A percentile compares a stretch with the other conserved stretches of the same genome.
These are phyloP conservation scores for Neofelis nebulosa DNA, from an alignment of 2,113 vertebrate genomes.

Conservation along the genomic window DNA sequence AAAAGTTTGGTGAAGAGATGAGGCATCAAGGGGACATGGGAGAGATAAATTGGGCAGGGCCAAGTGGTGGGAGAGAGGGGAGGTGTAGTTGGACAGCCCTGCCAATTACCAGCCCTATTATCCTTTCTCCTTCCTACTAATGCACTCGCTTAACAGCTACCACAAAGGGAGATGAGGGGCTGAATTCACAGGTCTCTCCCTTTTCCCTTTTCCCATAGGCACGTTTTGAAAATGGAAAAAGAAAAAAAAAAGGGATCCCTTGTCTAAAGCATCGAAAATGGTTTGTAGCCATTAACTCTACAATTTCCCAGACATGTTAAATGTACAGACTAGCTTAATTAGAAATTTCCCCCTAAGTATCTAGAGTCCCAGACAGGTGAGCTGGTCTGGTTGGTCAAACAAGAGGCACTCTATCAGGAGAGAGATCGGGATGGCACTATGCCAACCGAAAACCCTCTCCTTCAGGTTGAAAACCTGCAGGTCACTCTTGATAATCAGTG, in stretches of 20 bases:
- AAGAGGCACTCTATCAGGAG: conserved; percentile 7
- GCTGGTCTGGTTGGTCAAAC: conserved; percentile 51
- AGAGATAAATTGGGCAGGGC: conserved; percentile 80
- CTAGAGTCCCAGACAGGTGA: conserved; percentile 21
- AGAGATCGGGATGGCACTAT: conserved; percentile 57
- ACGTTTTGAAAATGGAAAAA: conserved; percentile 57
- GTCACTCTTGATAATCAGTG: conserved; percentile 69
- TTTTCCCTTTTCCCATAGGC: conserved; percentile 45
- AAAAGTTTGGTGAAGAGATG: conserved; percentile 78
- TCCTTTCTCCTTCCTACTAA: conserved; percentile 58
- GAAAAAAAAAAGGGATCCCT: conserved; percentile 15
- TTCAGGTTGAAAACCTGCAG: conserved; percentile 75
- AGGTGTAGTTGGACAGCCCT: conserved; percentile 75
- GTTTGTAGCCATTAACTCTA: conserved; percentile 52
- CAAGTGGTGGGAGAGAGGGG: conserved; percentile 63
- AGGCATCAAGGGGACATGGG: conserved; percentile 72
- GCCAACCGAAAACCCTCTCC: conserved; percentile 65
- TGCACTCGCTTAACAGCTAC: conserved; percentile 49
- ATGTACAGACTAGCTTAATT: conserved; percentile 62
- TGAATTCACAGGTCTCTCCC: conserved; percentile 55
- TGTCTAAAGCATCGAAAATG: conserved; percentile 52
- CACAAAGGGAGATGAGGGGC: conserved; percentile 30
- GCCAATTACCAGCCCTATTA: conserved; percentile 78
- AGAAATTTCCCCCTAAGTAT: neutral
- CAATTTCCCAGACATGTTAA: conserved; percentile 43